A percentile compares a stretch with the other conserved stretches of the same genome.
phyloP scores from a whole-genome alignment of 2,888 invertebrate genomes.

The Macaria notata region DNA sequence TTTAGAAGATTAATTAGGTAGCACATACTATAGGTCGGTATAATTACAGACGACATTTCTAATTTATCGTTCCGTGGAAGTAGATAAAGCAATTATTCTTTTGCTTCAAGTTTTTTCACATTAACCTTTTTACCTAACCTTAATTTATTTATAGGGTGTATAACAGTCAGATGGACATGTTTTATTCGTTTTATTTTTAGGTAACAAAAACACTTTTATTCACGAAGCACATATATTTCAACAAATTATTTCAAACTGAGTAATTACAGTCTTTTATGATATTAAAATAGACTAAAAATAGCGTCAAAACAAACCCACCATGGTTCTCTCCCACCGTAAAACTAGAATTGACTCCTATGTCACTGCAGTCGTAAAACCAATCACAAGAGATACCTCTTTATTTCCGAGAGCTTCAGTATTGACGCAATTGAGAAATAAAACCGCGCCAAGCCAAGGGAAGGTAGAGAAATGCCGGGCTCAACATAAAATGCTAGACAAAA shows the following conservation, averaged over 20 bases:
- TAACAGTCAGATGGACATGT: no score
- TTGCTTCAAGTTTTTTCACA: no score
- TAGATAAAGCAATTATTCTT: no score
- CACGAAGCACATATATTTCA: no score
- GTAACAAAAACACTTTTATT: no score
- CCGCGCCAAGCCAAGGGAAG: slow-evolving; percentile 24
- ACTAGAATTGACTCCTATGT: slow-evolving; percentile 34
- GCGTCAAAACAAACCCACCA: background rate
- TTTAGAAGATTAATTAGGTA: slow-evolving; percentile 19
- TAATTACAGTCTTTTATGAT: no score
- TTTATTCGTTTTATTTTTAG: no score
- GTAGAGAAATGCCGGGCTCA: slow-evolving; percentile 12
- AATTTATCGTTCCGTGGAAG: background rate
- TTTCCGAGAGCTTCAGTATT: slow-evolving; percentile 41
- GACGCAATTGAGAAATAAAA: slow-evolving; percentile 45
- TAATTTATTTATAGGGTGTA: no score
- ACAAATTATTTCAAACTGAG: no score
- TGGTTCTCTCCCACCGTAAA: slow-evolving; percentile 18
- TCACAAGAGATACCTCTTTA: slow-evolving; percentile 43
- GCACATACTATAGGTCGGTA: background rate
- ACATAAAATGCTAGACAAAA: no score
- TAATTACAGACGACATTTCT: slow-evolving; percentile 11
- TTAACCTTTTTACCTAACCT: no score
- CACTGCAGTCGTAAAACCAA: slow-evolving; percentile 50
- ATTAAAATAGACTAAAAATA: no score